These are phyloP conservation scores for Poliocrania exsul DNA, from an alignment of 2,797 vertebrate species.

Conservation along the genomic window DNA sequence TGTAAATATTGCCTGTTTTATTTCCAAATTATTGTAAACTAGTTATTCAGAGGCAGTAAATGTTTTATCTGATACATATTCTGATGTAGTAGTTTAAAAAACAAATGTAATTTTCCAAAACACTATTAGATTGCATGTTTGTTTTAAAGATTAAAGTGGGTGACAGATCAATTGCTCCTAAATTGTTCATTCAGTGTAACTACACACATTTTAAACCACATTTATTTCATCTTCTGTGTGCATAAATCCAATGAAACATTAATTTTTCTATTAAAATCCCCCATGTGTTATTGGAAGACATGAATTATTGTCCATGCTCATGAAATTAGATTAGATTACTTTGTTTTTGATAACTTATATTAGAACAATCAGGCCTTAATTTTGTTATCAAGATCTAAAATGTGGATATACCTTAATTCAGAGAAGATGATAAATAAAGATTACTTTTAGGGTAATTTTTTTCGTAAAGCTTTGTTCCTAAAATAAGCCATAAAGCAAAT, in stretches of 20 bases:
- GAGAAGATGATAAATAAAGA: background rate
- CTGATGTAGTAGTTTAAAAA: background rate
- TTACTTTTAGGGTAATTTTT: background rate
- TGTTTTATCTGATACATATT: conserved; percentile 19
- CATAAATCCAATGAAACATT: conserved; percentile 28
- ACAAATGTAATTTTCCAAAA: conserved; percentile 12
- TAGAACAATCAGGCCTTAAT: background rate
- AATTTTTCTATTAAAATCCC: background rate
- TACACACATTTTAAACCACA: conserved; percentile 10
- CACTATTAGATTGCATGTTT: background rate
- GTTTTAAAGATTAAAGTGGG: conserved; percentile 31
- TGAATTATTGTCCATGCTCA: background rate
- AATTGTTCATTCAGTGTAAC: conserved; percentile 15
- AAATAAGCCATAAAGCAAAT: background rate
- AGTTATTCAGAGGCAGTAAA: background rate
- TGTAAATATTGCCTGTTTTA: background rate
- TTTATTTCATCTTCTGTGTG: background rate
- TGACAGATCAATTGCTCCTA: background rate
- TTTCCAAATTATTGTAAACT: background rate
- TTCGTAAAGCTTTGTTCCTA: background rate
- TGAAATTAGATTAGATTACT: background rate
- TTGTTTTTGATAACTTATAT: background rate
- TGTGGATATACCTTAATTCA: background rate
- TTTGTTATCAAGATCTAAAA: background rate
- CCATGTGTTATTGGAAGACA: background rate